A percentile compares a stretch with the other conserved stretches of the same genome.
These are phyloP conservation scores for Apamea crenata DNA, from an alignment of 2,888 invertebrate genomes.

Conservation along the genomic window DNA sequence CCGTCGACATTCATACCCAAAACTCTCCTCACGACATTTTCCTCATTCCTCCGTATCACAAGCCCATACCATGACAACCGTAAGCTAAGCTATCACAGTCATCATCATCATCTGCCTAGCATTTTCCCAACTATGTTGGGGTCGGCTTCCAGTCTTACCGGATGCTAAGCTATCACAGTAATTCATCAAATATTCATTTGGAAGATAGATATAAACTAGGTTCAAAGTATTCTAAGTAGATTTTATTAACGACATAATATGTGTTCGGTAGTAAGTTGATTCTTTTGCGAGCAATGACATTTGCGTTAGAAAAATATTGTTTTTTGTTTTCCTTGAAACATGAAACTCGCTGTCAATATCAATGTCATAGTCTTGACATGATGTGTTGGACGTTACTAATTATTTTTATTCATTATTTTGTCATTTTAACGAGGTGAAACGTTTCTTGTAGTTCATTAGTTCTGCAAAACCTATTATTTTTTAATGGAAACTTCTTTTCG, in stretches of 20 bases:
- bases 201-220: background rate
- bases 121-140: too few species aligned
- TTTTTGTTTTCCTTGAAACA: slow-evolving; percentile 10
- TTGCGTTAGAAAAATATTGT: background rate
- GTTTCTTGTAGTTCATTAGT: background rate
- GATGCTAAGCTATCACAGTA: too few species aligned
- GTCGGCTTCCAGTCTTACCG: too few species aligned
- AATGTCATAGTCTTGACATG: background rate
- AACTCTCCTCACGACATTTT: too few species aligned
- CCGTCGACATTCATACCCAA: too few species aligned
- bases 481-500: background rate
- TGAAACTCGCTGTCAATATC: slow-evolving; percentile 5
- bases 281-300: background rate
- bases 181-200: background rate
- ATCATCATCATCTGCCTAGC: too few species aligned
- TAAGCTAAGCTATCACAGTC: too few species aligned
- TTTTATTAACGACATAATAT: background rate
- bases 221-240: background rate
- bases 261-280: background rate
- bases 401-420: too few species aligned
- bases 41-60: too few species aligned
- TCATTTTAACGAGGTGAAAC: background rate
- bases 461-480: background rate
- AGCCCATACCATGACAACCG: too few species aligned
- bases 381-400: background rate